Conservation (phyloP, 2,888 invertebrate species). For the Eupithecia inturbata region DNA sequence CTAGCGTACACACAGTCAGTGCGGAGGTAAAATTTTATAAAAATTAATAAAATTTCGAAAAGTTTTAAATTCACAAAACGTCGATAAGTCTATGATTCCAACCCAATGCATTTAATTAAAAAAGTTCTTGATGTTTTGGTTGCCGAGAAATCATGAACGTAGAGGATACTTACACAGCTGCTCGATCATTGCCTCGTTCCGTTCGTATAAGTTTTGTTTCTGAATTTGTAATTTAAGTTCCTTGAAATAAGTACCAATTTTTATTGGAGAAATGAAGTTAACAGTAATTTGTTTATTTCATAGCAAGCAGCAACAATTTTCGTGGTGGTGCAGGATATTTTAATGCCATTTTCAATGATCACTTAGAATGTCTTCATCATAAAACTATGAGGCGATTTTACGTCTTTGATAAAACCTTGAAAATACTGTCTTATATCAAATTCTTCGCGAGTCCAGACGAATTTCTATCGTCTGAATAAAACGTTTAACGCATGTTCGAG, state of each 20-base stretch:
- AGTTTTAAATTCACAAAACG: neutral
- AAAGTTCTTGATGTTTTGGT: neutral
- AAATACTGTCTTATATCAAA: neutral
- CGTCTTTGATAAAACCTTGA: neutral
- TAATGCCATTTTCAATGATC: neutral
- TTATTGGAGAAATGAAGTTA: neutral
- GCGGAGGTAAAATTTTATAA: too few relatives aligned
- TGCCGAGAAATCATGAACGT: neutral
- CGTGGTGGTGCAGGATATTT: neutral
- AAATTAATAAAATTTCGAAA: too few relatives aligned
- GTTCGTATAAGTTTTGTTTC: neutral
- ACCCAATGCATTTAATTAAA: neutral
- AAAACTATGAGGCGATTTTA: neutral
- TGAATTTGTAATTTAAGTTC: neutral
- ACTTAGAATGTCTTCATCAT: neutral
- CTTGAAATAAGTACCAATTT: neutral
- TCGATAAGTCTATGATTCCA: neutral
- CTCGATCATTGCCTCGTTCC: neutral
- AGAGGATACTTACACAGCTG: neutral
- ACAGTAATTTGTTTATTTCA: neutral
- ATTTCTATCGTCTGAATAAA: neutral
- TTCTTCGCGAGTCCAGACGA: neutral
- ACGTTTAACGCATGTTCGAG: neutral
- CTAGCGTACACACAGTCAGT: too few relatives aligned
- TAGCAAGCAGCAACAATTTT: too few relatives aligned